These are phyloP conservation scores for Aplysina aerophoba DNA, from an alignment of 37 sponge, comb jelly and placozoan species.

Conservation along the genomic window DNA sequence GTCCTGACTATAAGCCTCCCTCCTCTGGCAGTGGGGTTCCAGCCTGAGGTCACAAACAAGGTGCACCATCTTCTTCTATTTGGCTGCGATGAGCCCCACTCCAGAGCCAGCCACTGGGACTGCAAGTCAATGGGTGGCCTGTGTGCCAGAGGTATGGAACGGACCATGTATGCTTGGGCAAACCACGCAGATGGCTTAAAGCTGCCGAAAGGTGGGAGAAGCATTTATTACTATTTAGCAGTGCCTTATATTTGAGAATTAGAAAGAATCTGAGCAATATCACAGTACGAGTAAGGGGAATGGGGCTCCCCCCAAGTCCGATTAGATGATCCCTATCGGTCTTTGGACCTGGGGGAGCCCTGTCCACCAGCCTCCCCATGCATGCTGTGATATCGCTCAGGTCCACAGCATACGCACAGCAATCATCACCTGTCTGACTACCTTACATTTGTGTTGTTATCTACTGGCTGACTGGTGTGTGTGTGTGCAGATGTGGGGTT, in stretches of 20 bases:
- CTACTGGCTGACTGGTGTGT: not conserved
- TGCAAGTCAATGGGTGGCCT: slow-evolving; percentile 27
- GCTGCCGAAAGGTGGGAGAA: slow-evolving; percentile 53
- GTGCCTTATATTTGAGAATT: no score
- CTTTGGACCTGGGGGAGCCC: no score
- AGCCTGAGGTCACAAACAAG: slow-evolving; percentile 55
- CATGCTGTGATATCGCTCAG: no score
- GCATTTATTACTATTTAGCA: no score
- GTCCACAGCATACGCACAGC: no score
- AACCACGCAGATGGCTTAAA: slow-evolving; percentile 72
- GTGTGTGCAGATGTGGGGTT: slow-evolving; percentile 75
- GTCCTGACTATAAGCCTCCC: not conserved
- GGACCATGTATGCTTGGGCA: slow-evolving; percentile 80
- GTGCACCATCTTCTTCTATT: slow-evolving; percentile 87
- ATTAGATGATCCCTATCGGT: no score
- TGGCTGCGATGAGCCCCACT: slow-evolving; percentile 62
- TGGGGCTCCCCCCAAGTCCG: no score
- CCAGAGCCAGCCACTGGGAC: slow-evolving; percentile 1
- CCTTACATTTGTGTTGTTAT: slow-evolving; percentile 13
- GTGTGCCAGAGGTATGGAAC: not conserved
- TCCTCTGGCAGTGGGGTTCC: slow-evolving; percentile 63
- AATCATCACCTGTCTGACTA: no score
- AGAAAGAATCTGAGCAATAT: no score
- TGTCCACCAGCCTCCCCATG: no score
- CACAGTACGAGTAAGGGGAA: no score